Base-by-base conservation (phyloP, 2,888 invertebrate genomes). In the Proisotoma minuta region DNA sequence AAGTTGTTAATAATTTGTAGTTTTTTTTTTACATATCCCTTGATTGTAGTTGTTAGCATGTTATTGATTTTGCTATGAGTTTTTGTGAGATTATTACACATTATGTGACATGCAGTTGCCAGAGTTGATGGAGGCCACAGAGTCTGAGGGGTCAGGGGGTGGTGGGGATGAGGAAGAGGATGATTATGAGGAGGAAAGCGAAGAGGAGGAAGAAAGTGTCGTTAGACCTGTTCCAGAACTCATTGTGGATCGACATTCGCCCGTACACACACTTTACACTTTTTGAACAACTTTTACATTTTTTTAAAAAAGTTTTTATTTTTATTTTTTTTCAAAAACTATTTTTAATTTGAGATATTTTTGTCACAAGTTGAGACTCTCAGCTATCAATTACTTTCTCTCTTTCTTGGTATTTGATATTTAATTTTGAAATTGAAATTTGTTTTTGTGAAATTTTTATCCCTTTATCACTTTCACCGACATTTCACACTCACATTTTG, bases 61-160 rank as follows among this genome's bases (percentile, higher is more conserved):
- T 4, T 20, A 15, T n/a, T 20, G 43, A 43, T 43, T 43, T 43
- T 43, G 43, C n/a, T 20, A 23, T 49, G 52, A 5, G 43, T 43
- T 43, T 18, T 18, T 43, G 5, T 43, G 43, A 5, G 4, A 18
- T 43, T 15, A 43, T 43, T n/a, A n/a, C n/a, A n/a, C n/a, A n/a
- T n/a, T n/a, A n/a, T n/a, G n/a, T n/a, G n/a, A n/a, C n/a, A 28
- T 62, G 56, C 65, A 73, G 73, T 65, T 73, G 60, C 73, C 73
- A 63, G 71, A 73, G 50, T 68, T 73, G 61, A 68, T 68, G 51
- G 73, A 73, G 60, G 68, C 71, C 63, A 69, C 73, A 52, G 73
- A 73, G 61, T 70, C 71, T 48, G 73, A 73, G 60, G 73, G 62
- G 48, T 70, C 70, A 53, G 63, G 67, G 28, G 69, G 68, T 22